A percentile compares a stretch with the other conserved stretches of the same genome.
Conservation (phyloP, 92 coral and sea anemone genomes). For the Phenganax marumi region DNA sequence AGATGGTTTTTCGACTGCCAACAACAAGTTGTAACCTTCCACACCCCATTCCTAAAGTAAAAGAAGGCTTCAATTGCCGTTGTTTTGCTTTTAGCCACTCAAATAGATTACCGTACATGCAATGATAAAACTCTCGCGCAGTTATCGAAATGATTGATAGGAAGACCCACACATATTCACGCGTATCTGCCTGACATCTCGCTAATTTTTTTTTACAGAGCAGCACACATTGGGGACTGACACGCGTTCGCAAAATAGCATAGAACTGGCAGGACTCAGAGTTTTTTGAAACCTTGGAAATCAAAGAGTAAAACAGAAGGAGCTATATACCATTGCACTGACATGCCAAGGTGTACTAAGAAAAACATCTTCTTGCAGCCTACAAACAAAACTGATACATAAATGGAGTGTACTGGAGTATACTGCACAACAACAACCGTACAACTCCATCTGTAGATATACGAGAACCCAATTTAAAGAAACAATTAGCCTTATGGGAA, state of each 20-base stretch:
- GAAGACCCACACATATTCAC: no score
- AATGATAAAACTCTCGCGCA: no score
- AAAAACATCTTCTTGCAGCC: slow-evolving; percentile 80
- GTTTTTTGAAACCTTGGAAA: background rate
- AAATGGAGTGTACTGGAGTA: background rate
- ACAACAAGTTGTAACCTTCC: slow-evolving; percentile 86
- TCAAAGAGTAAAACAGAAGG: background rate
- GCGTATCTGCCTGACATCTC: no score
- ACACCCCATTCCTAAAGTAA: slow-evolving; percentile 88
- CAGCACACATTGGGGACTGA: no score
- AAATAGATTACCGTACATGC: no score
- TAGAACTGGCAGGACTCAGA: no score
- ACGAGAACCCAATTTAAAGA: background rate
- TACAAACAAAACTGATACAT: slow-evolving; percentile 44
- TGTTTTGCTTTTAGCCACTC: background rate
- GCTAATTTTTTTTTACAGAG: no score
- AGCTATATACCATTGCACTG: slow-evolving; percentile 78
- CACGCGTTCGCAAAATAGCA: no score
- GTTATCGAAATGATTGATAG: no score
- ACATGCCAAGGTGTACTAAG: slow-evolving; percentile 89
- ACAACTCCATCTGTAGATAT: background rate
- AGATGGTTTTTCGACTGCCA: slow-evolving; percentile 76
- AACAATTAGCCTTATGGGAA: background rate
- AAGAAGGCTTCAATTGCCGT: background rate
- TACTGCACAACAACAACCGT: background rate